Percentiles rank a stretch among this genome's conserved stretches.
Conservation (phyloP, 1,140 invertebrate species). For the Dendrolimus kikuchii region DNA sequence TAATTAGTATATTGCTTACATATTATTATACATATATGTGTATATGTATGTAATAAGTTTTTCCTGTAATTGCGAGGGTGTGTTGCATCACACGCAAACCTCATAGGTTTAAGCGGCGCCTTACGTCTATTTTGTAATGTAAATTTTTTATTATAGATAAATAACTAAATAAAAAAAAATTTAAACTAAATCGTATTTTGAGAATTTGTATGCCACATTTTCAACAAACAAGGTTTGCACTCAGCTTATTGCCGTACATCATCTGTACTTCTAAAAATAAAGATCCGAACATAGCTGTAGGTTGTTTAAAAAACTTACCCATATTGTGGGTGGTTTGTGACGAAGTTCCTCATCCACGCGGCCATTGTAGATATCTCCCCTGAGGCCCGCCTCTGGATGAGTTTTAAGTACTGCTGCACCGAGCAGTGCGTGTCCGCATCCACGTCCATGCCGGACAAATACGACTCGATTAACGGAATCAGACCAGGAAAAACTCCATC, state of each 20-base stretch:
- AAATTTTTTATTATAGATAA: conserved; percentile 9
- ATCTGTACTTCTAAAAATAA: too few relatives aligned
- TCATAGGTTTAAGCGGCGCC: too few relatives aligned
- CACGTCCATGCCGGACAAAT: conserved; percentile 93
- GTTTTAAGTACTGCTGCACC: conserved; percentile 95
- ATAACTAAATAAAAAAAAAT: conserved; percentile 10
- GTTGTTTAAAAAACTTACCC: conserved; percentile 72
- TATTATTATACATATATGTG: conserved; percentile 1
- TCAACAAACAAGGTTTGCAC: too few relatives aligned
- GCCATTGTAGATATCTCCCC: conserved; percentile 91
- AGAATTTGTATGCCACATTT: too few relatives aligned
- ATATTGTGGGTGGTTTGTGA: conserved; percentile 91
- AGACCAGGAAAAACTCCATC: conserved; percentile 94
- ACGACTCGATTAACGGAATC: conserved; percentile 93
- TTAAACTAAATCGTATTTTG: not conserved
- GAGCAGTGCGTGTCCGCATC: conserved; percentile 98
- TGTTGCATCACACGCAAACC: too few relatives aligned
- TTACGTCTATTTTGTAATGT: not conserved
- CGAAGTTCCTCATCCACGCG: conserved; percentile 93
- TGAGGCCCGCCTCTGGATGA: conserved; percentile 92
- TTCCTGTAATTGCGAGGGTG: too few relatives aligned
- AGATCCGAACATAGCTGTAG: too few relatives aligned
- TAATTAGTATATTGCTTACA: not conserved
- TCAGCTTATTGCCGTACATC: too few relatives aligned
- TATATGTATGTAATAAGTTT: too few relatives aligned